Evolutionary conservation across 2,113 vertebrate genomes (phyloP).

Genomic region (Peucedramus taeniatus): DNA sequence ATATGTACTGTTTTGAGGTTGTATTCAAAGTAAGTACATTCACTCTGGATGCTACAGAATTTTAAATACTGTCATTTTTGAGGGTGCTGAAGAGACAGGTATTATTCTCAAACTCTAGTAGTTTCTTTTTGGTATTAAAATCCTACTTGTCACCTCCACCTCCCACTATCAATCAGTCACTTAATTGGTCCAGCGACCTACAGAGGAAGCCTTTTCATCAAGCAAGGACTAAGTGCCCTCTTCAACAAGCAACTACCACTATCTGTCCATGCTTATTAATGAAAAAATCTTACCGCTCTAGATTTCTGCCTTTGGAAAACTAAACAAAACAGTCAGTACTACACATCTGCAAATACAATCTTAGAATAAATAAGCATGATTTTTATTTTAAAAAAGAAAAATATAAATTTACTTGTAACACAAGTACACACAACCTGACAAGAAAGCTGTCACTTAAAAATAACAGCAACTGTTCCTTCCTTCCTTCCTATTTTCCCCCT

Average conservation of each 20-base stretch:
- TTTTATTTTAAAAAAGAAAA: not conserved
- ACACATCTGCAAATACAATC: not conserved
- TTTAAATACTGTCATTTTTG: not conserved
- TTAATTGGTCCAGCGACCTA: not conserved
- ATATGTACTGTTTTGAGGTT: not conserved
- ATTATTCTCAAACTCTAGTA: not conserved
- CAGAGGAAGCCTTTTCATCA: not conserved
- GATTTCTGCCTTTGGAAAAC: not conserved
- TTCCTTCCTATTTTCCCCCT: not conserved
- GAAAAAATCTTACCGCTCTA: not conserved
- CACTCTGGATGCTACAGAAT: not conserved
- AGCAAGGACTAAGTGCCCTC: not conserved
- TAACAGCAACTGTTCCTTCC: not conserved
- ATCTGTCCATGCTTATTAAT: not conserved
- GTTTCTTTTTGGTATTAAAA: not conserved
- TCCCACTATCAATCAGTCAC: not conserved
- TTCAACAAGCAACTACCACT: not conserved
- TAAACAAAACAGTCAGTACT: not conserved
- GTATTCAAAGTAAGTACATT: not conserved
- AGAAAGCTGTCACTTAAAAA: constrained; percentile 9
- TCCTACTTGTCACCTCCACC: not conserved
- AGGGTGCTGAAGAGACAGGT: not conserved
- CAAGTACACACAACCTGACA: not conserved
- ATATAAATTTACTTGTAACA: not conserved
- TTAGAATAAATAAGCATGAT: not conserved